phyloP scores from a whole-genome alignment of 2,888 invertebrate genomes.

The Cistogaster globosa region DNA sequence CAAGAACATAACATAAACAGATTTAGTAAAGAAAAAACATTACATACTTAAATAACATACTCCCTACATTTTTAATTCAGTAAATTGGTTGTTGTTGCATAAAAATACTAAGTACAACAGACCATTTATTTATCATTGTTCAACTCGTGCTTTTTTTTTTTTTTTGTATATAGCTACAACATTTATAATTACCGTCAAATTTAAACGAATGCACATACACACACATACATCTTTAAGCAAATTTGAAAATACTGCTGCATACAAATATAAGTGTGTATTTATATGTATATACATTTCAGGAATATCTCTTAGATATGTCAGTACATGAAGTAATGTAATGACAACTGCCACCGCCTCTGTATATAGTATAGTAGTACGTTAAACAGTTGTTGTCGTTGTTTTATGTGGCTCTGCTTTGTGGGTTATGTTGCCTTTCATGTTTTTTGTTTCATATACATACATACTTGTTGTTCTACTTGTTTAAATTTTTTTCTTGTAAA shows the following conservation, averaged over 20 bases:
- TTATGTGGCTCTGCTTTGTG: constrained; percentile 60
- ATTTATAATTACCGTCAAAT: constrained; percentile 33
- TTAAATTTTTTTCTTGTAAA: constrained; percentile 1
- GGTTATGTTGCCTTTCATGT: constrained; percentile 64
- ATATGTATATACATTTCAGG: background rate
- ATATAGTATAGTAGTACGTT: constrained; percentile 4
- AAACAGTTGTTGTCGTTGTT: constrained; percentile 50
- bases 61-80: too few species aligned
- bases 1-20: background rate
- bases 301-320: constrained; percentile 34
- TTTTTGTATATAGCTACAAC: constrained; percentile 5
- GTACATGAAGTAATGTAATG: constrained; percentile 59
- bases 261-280: too few species aligned
- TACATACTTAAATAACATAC: too few species aligned
- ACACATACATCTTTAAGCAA: background rate
- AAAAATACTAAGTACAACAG: constrained; percentile 12
- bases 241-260: background rate
- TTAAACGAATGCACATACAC: background rate
- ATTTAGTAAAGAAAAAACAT: too few species aligned
- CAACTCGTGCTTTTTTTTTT: constrained; percentile 33
- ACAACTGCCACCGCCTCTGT: constrained; percentile 68
- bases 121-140: constrained; percentile 35
- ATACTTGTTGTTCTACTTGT: constrained; percentile 53
- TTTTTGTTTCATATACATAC: constrained; percentile 28
- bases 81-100: background rate